phyloP scores from a whole-genome alignment of 2,113 vertebrate species.

The Poeciliopsis prolifica region DNA sequence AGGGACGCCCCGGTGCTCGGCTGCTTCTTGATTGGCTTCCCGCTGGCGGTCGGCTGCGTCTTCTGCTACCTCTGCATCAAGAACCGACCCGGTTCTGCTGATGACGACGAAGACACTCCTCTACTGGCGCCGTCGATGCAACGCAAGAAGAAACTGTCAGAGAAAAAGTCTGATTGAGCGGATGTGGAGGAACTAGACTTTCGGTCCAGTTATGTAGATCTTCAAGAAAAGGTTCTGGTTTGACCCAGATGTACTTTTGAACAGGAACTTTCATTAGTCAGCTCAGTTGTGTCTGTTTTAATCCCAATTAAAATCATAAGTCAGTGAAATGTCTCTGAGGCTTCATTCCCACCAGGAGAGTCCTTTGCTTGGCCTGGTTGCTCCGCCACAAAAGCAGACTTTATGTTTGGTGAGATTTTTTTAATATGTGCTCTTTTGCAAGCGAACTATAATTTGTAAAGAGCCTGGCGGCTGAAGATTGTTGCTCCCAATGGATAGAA shows the following conservation, averaged over 20 bases:
- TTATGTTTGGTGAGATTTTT: too few relatives aligned
- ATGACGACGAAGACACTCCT: accelerated
- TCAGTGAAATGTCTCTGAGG: neutral
- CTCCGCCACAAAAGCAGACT: too few relatives aligned
- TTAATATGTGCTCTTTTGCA: too few relatives aligned
- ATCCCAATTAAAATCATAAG: neutral
- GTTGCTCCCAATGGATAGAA: too few relatives aligned
- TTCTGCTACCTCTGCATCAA: slow-evolving; percentile 42
- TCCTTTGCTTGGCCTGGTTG: too few relatives aligned
- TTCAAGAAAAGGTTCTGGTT: neutral
- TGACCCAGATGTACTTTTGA: neutral
- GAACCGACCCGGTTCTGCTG: accelerated
- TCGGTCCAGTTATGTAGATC: too few relatives aligned
- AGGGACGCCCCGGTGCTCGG: slow-evolving; percentile 84
- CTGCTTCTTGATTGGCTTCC: slow-evolving; percentile 87
- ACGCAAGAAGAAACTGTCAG: neutral
- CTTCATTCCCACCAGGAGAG: neutral
- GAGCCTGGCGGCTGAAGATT: too few relatives aligned
- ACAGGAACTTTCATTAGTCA: neutral
- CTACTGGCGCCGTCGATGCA: neutral
- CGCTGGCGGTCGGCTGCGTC: slow-evolving; percentile 68
- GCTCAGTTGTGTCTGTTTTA: neutral
- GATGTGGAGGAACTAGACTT: neutral
- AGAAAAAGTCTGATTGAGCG: slow-evolving; percentile 53
- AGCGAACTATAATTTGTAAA: too few relatives aligned